Evolutionary conservation across 2,113 vertebrate genomes (phyloP), one percentile per base, ranked within the genome.

Genomic region (human (Homo sapiens)): DNA sequence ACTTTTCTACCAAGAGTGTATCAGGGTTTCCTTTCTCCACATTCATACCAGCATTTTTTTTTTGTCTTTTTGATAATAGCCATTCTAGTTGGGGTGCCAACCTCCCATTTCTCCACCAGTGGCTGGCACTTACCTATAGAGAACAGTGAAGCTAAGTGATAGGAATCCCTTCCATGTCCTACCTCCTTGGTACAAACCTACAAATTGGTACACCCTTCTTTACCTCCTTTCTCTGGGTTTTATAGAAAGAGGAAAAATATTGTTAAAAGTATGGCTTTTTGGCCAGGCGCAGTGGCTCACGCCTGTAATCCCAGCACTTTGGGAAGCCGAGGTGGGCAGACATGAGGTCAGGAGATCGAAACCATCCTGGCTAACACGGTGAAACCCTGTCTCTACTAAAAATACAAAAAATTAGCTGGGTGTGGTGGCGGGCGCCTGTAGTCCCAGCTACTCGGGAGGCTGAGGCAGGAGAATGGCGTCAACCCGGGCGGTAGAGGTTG

Each of bases 181-280:
- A 23, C 55, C n/a, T 80, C 17, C 30, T 79, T 68, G 55, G 9
- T 72, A 57, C n/a, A 85, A 25, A 88, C 20, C 22, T 61, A 55
- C 3, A 83, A 80, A 13, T 8, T 57, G 40, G 16, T 43, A 23
- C 4, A 48, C 2, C 0, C 25, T 16, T 79, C 35, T 83, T 78
- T 73, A 75, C 9, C 22, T 88, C n/a, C 40, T 75, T 91, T 93
- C 38, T 86, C 70, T 93, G 18, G 40, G 27, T 43, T 85, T 94
- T 92, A 90, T 27, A 48, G 55, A 72, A 95, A 75, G 8, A 89
- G 81, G 64, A 16, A 93, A 95, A 64, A 64, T 40, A 32, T 8
- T 93, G 16, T 97, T 92, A 22, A 55, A 95, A 84, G 27, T 32
- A 57, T 16, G 18, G n/a, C 8, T 50, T 96, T 97, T 59, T 32